Conservation (phyloP, 2,888 invertebrate species). For the Pomacea canaliculata region DNA sequence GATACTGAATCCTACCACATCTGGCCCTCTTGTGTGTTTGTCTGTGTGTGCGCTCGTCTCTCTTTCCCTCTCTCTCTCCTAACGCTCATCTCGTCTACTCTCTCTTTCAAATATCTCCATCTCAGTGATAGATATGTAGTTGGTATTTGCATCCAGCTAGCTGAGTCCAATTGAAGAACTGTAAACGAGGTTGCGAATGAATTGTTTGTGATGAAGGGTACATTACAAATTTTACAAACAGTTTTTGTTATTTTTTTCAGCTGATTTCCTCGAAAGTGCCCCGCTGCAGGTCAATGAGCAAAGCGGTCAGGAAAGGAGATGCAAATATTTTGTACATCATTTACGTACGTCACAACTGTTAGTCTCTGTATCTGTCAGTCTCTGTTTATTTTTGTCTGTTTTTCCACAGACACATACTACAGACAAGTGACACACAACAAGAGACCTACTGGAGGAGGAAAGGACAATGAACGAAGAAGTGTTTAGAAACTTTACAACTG, state of each 20-base stretch:
- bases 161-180: too few species aligned
- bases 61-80: neutral
- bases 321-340: conserved; percentile 19
- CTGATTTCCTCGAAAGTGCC: conserved; percentile 24
- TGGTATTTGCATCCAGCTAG: too few species aligned
- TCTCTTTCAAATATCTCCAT: too few species aligned
- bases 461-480: too few species aligned
- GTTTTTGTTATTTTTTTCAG: neutral
- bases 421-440: neutral
- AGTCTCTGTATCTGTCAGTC: neutral
- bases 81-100: too few species aligned
- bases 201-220: too few species aligned
- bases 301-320: conserved; percentile 15
- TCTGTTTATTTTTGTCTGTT: too few species aligned
- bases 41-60: neutral
- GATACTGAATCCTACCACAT: neutral
- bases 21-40: neutral
- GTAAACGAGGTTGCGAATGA: too few species aligned
- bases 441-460: too few species aligned
- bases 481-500: too few species aligned
- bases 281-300: conserved; percentile 19
- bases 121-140: too few species aligned
- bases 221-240: too few species aligned
- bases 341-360: conserved; percentile 13
- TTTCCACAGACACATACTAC: neutral